Percentiles rank a stretch among this genome's conserved stretches.
These are phyloP conservation scores for Thymelicus lineola DNA, from an alignment of 2,888 invertebrate genomes.

Conservation along the genomic window DNA sequence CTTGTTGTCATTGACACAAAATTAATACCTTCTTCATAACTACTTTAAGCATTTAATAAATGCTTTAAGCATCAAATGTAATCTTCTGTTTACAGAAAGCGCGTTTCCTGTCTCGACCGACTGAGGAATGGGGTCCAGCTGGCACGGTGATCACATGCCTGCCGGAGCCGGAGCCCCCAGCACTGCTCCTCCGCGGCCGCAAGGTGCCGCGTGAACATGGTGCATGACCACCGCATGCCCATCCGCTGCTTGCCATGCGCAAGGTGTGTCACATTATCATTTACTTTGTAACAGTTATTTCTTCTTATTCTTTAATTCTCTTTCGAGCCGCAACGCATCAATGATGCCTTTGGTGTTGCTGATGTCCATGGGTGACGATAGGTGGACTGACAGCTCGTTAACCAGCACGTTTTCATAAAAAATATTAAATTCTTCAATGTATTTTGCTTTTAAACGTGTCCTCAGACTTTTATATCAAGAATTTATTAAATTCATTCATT, in stretches of 20 bases:
- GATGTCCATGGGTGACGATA: too few relatives aligned
- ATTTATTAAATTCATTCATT: constrained; percentile 41
- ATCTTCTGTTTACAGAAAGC: constrained; percentile 86
- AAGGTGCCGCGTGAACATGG: constrained; percentile 85
- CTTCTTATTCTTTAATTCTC: too few relatives aligned
- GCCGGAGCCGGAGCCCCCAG: constrained; percentile 78
- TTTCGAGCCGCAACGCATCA: too few relatives aligned
- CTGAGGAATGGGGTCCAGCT: constrained; percentile 89
- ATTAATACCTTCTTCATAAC: too few relatives aligned
- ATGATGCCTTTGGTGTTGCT: too few relatives aligned
- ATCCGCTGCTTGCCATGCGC: constrained; percentile 75
- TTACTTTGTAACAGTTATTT: too few relatives aligned
- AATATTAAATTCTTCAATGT: too few relatives aligned
- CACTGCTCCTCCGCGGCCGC: constrained; percentile 80
- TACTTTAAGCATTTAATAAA: background rate
- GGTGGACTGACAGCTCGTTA: too few relatives aligned
- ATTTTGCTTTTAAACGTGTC: background rate
- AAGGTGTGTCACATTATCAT: constrained; percentile 56
- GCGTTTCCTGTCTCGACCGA: constrained; percentile 87
- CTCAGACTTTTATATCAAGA: background rate
- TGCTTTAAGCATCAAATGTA: too few relatives aligned
- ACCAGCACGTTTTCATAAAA: too few relatives aligned
- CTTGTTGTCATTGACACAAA: too few relatives aligned
- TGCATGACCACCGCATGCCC: constrained; percentile 76
- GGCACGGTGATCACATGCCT: constrained; percentile 65